Conservation (phyloP, 2,113 vertebrate species). For the Bubo blakistoni region DNA sequence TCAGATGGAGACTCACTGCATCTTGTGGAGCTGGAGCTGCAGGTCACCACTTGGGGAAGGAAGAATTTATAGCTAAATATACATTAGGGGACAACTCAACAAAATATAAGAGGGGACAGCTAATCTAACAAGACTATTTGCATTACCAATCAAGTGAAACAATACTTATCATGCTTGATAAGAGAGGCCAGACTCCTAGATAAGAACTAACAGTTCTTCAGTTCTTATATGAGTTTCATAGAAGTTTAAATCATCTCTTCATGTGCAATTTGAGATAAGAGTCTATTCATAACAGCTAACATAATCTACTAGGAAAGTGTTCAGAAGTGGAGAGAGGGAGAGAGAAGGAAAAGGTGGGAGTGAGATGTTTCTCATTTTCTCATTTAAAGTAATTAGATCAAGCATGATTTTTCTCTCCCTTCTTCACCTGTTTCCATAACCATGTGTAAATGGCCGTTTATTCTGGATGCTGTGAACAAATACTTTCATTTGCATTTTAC, state of each 20-base stretch:
- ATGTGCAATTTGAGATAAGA: neutral
- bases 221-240: neutral
- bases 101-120: neutral
- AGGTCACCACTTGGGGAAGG: neutral
- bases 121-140: neutral
- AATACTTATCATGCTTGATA: neutral
- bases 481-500: neutral
- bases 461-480: neutral
- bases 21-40: neutral
- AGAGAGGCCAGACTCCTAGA: neutral
- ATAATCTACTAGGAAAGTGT: neutral
- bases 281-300: neutral
- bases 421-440: neutral
- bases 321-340: neutral
- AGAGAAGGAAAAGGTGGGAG: neutral
- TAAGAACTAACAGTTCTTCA: neutral
- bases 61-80: neutral
- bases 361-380: neutral
- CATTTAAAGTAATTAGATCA: neutral
- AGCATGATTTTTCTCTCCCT: neutral
- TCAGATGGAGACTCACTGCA: neutral
- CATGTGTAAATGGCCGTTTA: neutral
- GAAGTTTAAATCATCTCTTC: neutral
- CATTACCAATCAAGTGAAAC: neutral
- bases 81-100: neutral